phyloP scores from a whole-genome alignment of 2,888 invertebrate species.

The Tiliacea citrago region DNA sequence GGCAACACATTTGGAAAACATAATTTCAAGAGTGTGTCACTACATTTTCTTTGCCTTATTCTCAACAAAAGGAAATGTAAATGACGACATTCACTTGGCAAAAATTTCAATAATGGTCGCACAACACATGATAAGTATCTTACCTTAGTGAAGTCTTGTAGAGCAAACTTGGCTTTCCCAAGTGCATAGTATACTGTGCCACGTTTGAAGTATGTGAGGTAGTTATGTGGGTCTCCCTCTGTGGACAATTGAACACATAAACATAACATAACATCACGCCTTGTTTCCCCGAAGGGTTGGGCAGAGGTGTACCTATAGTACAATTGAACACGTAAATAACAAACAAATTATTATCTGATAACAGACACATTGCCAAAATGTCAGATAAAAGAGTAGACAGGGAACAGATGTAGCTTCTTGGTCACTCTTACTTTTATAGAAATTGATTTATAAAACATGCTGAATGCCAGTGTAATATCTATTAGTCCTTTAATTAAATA shows the following conservation, averaged over 20 bases:
- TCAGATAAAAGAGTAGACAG: background rate
- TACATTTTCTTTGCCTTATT: conserved; percentile 7
- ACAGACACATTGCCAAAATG: conserved; percentile 33
- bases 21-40: background rate
- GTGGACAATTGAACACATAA: conserved; percentile 66
- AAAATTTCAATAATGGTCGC: conserved; percentile 13
- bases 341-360: background rate
- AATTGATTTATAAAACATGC: background rate
- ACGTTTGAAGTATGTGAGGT: conserved; percentile 98
- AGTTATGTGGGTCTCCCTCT: conserved; percentile 99
- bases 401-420: conserved; percentile 23
- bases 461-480: background rate
- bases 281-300: too few species aligned
- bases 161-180: conserved; percentile 98
- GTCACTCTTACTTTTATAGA: background rate
- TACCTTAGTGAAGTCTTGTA: conserved; percentile 96
- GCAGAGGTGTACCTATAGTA: too few species aligned
- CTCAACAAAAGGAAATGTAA: conserved; percentile 26
- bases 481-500: background rate
- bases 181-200: conserved; percentile 99
- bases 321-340: conserved; percentile 21
- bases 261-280: too few species aligned
- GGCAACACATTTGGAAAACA: background rate
- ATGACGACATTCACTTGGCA: background rate
- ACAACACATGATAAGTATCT: conserved; percentile 33